These are phyloP conservation scores for Diprion similis DNA, from an alignment of 1,140 invertebrate species.

Conservation along the genomic window DNA sequence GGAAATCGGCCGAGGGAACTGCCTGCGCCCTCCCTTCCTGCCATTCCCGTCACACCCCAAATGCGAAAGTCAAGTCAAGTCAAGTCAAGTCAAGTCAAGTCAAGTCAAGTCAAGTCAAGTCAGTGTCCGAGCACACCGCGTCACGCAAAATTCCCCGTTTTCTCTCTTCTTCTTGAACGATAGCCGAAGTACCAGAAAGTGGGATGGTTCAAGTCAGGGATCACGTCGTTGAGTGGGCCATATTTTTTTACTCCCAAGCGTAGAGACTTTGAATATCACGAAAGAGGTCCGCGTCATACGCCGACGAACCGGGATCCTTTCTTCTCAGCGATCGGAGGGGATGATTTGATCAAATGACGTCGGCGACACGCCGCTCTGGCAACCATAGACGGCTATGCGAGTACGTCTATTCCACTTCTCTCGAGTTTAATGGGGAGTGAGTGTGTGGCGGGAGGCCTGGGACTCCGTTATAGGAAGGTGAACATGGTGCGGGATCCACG, in stretches of 20 bases:
- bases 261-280: too few relatives aligned
- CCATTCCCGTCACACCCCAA: too few relatives aligned
- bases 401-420: neutral
- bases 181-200: neutral
- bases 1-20: constrained; percentile 20
- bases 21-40: too few relatives aligned
- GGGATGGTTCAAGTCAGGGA: too few relatives aligned
- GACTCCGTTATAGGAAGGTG: neutral
- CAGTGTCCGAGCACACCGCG: too few relatives aligned
- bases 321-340: neutral
- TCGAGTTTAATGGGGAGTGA: constrained; percentile 4
- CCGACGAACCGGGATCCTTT: neutral
- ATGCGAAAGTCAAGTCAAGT: too few relatives aligned
- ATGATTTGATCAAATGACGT: neutral
- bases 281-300: neutral
- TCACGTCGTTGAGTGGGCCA: too few relatives aligned
- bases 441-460: neutral
- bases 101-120: too few relatives aligned
- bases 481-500: constrained; percentile 4
- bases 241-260: too few relatives aligned
- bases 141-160: too few relatives aligned
- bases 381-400: neutral
- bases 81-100: too few relatives aligned
- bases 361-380: neutral
- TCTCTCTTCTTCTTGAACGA: neutral